A percentile compares a stretch with the other conserved stretches of the same genome.
Conservation (phyloP, 2,797 vertebrate species). For the Argya squamiceps region DNA sequence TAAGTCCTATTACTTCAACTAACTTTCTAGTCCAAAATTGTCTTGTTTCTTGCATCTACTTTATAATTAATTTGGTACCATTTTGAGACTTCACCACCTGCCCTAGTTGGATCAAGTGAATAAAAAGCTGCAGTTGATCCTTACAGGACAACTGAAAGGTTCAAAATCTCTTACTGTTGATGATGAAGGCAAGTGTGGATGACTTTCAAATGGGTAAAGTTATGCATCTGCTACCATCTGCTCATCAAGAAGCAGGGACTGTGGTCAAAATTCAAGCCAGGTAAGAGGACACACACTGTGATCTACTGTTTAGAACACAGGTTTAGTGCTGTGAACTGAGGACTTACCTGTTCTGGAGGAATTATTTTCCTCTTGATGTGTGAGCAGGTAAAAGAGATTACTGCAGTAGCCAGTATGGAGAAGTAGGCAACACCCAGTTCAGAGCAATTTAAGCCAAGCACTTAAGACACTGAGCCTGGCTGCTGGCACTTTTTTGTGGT, state of each 20-base stretch:
- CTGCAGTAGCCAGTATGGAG: background rate
- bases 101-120: constrained; percentile 76
- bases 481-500: background rate
- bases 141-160: constrained; percentile 72
- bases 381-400: background rate
- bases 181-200: constrained; percentile 60
- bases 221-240: background rate
- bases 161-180: constrained; percentile 78
- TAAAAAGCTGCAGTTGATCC: constrained; percentile 73
- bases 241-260: background rate
- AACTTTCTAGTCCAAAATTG: background rate
- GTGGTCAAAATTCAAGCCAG: background rate
- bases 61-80: constrained; percentile 14
- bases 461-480: background rate
- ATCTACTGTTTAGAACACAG: background rate
- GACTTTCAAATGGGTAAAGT: background rate
- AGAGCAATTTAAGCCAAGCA: background rate
- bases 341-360: background rate
- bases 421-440: background rate
- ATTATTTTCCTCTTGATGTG: background rate
- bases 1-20: background rate
- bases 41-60: background rate
- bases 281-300: background rate
- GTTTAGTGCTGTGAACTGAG: background rate
- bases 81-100: constrained; percentile 74